Conservation (phyloP, 1,140 invertebrate species). For the Lordiphosa collinella region DNA sequence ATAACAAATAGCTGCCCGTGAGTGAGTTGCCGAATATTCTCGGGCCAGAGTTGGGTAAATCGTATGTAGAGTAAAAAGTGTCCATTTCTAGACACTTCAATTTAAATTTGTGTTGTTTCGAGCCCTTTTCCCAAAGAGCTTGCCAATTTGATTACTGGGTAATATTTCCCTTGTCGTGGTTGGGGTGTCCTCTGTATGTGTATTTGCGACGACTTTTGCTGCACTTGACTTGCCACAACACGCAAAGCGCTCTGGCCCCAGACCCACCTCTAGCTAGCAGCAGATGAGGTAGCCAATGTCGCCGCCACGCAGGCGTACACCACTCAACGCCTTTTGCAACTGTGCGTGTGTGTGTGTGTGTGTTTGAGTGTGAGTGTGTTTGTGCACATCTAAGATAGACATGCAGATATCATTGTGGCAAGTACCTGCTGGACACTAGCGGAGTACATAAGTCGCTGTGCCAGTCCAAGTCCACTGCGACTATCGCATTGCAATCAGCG, state of each 20-base stretch:
- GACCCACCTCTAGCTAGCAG: slow-evolving; percentile 16
- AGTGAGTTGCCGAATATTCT: too few relatives aligned
- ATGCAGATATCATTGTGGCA: slow-evolving; percentile 78
- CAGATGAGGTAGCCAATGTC: slow-evolving; percentile 45
- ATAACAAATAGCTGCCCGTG: too few relatives aligned
- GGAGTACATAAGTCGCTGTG: slow-evolving; percentile 47
- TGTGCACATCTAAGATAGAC: slow-evolving; percentile 74
- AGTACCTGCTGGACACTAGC: slow-evolving; percentile 74
- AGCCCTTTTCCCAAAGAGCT: background rate
- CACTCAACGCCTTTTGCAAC: slow-evolving; percentile 69
- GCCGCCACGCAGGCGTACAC: slow-evolving; percentile 70
- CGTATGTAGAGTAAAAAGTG: too few relatives aligned
- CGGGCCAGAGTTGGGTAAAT: too few relatives aligned
- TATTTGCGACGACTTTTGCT: slow-evolving; percentile 52
- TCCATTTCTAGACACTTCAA: too few relatives aligned
- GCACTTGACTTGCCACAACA: slow-evolving; percentile 76
- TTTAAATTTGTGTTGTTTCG: background rate
- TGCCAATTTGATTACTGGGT: slow-evolving; percentile 34
- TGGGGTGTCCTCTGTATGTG: slow-evolving; percentile 25
- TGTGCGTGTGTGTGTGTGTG: slow-evolving; percentile 28
- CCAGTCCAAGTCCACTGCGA: slow-evolving; percentile 15
- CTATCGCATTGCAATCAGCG: slow-evolving; percentile 75
- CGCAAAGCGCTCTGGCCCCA: slow-evolving; percentile 45
- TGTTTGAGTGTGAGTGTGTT: slow-evolving; percentile 29
- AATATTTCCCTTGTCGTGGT: slow-evolving; percentile 24